Evolutionary conservation across 2,888 invertebrate species (phyloP), one percentile per base, ranked within the genome.

Genomic region (Empis stercorea): DNA sequence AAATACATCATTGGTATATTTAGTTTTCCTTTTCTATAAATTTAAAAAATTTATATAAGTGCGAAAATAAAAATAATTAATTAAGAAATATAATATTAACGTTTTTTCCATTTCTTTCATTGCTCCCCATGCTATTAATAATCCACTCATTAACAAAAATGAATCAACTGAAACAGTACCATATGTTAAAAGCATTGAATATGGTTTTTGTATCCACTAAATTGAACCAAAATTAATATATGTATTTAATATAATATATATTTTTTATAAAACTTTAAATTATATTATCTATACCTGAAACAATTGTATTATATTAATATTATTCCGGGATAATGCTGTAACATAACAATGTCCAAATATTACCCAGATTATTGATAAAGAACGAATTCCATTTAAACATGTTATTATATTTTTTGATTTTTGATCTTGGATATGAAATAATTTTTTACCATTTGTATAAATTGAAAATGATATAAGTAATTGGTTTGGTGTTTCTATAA

Each of bases 91-190:
- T 15, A 15, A 27, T 20, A 13, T 10, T 30, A 48, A 55, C 54
- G 45, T 55, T 46, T 38, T 52, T 30, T 56, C 52, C 13, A 56
- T 27, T 40, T 56, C 46, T 40, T 44, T 50, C 4, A 54, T 45
- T 1, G 48, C 32, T 10, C 43, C 20, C 40, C 50, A 43, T 2
- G 71, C 68, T 6, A 70, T 66, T 0, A 78, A 61, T 13, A 78
- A 58, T 10, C 77, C 77, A 53, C 75, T 74, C 23, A 78, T 52
- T 15, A 73, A 54, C 52, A 78, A 75, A 55, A 78, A 78, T 0
- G 76, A 73, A 50, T 78, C 78, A 1, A 77, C 76, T 0, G 73
- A 68, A 11, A 73, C 59, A 0, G 70, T 37, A 59, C 63, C 72
- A 61, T 70, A 16, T 57, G 61, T 37, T 14, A 50, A 15, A 10